Conservation (phyloP, 2,888 invertebrate species). For the Acanthosepion pharaonis region DNA sequence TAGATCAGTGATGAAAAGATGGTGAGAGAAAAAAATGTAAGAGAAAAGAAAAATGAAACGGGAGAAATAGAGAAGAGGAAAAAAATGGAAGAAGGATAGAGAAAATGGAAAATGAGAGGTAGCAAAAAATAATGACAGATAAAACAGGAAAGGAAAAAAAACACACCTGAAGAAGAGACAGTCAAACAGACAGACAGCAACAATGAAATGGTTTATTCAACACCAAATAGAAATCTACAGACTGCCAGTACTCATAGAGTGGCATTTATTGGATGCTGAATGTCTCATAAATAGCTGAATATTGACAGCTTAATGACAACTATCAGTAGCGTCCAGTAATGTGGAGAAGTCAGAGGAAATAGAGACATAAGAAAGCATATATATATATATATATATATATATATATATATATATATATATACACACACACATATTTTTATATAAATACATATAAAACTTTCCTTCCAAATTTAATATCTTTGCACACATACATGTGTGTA, state of each 20-base stretch:
- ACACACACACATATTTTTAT: background rate
- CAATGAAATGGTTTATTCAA: background rate
- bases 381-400: too few relatives aligned
- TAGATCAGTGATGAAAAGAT: background rate
- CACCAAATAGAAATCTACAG: constrained; percentile 14
- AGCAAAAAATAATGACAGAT: background rate
- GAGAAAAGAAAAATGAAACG: background rate
- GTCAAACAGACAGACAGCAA: background rate
- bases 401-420: background rate
- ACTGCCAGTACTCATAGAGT: background rate
- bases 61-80: background rate
- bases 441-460: background rate
- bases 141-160: background rate
- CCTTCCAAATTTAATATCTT: too few relatives aligned
- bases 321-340: background rate
- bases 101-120: background rate
- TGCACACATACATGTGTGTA: too few relatives aligned
- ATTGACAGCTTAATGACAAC: constrained; percentile 21
- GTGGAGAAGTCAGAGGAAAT: background rate
- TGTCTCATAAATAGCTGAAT: background rate
- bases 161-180: background rate
- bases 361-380: background rate
- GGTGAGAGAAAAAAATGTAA: background rate
- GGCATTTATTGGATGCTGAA: background rate
- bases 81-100: background rate